A percentile compares a stretch with the other conserved stretches of the same genome.
phyloP scores from a whole-genome alignment of 2,888 invertebrate species.

The Clusia tigrina region DNA sequence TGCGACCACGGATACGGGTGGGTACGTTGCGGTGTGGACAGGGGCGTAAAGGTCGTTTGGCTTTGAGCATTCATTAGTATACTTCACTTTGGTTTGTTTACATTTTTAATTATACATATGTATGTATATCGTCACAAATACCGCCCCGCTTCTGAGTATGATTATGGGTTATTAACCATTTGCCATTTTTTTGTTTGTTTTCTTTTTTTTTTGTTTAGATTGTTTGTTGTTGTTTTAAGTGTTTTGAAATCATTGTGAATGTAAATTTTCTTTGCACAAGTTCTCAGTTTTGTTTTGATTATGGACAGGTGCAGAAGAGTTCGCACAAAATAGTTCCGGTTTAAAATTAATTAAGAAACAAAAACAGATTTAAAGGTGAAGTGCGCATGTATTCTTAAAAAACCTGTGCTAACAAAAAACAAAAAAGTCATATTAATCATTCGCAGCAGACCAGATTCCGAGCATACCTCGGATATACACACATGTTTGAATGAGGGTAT shows the following conservation, averaged over 20 bases:
- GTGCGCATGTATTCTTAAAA: too few species aligned
- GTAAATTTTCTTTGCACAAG: constrained; percentile 44
- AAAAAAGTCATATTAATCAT: too few species aligned
- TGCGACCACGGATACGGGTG: too few species aligned
- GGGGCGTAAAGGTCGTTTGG: constrained; percentile 8
- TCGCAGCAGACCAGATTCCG: too few species aligned
- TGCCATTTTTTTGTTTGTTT: constrained; percentile 57
- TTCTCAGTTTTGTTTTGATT: constrained; percentile 52
- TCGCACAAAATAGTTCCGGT: constrained; percentile 3
- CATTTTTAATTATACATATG: not conserved
- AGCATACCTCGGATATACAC: too few species aligned
- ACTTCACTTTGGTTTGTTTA: not conserved
- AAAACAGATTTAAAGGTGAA: too few species aligned
- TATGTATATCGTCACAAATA: not conserved
- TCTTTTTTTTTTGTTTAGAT: too few species aligned
- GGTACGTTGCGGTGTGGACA: not conserved
- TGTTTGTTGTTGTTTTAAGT: constrained; percentile 52
- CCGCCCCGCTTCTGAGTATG: not conserved
- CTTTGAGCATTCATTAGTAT: not conserved
- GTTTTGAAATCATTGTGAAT: constrained; percentile 18
- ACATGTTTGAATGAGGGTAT: too few species aligned
- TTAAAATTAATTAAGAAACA: too few species aligned
- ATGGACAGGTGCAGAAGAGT: not conserved
- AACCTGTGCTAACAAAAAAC: too few species aligned
- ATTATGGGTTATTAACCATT: constrained; percentile 39